Evolutionary conservation across 2,888 invertebrate species (phyloP).

Genomic region (Dendrolimus pini): DNA sequence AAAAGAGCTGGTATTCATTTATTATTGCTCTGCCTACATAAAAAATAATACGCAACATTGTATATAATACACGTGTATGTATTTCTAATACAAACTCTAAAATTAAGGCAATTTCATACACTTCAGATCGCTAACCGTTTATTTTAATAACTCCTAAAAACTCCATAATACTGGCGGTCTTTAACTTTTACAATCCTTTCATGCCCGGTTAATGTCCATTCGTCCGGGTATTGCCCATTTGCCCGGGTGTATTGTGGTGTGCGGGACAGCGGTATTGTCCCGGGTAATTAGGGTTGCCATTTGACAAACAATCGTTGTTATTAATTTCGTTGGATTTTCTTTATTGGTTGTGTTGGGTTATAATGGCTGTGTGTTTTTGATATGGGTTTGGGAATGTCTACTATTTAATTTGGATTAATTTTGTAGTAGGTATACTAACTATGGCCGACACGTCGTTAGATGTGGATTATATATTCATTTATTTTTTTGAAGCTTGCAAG

Average conservation of each 20-base stretch:
- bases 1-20: too few species aligned
- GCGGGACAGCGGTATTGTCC: slow-evolving; percentile 32
- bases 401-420: too few species aligned
- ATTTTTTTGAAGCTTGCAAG: too few species aligned
- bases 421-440: too few species aligned
- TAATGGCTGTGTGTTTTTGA: slow-evolving; percentile 3
- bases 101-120: not conserved
- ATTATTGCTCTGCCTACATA: too few species aligned
- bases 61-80: too few species aligned
- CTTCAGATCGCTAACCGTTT: not conserved
- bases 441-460: too few species aligned
- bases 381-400: not conserved
- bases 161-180: not conserved
- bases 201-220: slow-evolving; percentile 6
- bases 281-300: slow-evolving; percentile 43
- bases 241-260: not conserved
- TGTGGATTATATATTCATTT: too few species aligned
- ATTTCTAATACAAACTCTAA: not conserved
- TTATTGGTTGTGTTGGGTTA: slow-evolving; percentile 6
- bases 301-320: slow-evolving; percentile 26
- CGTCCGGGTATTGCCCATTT: not conserved
- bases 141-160: not conserved
- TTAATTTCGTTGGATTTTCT: slow-evolving; percentile 9
- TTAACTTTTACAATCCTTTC: not conserved
- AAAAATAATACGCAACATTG: too few species aligned